Conservation (phyloP, 2,797 vertebrate genomes). For the Malurus splendens region DNA sequence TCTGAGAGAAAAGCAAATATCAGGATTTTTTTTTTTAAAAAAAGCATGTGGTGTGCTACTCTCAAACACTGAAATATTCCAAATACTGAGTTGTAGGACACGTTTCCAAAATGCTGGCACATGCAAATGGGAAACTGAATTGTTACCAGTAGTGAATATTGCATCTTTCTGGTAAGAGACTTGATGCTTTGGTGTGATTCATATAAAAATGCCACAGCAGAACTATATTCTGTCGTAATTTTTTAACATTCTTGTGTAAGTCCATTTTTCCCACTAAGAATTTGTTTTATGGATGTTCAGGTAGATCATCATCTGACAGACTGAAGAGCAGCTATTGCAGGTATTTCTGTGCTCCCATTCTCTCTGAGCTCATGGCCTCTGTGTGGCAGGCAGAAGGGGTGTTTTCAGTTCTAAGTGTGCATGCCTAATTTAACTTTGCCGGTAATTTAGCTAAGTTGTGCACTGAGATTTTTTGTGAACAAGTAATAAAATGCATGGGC, state of each 20-base stretch:
- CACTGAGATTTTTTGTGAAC: slow-evolving; percentile 46
- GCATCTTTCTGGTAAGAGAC: background rate
- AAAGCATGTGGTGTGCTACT: background rate
- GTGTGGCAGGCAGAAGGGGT: background rate
- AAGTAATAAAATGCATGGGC: slow-evolving; percentile 56
- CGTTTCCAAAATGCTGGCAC: background rate
- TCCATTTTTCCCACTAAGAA: background rate
- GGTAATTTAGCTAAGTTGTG: slow-evolving; percentile 52
- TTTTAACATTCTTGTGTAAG: background rate
- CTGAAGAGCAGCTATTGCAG: background rate
- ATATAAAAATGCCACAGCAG: background rate
- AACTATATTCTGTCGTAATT: background rate
- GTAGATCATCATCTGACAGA: background rate
- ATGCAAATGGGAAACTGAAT: background rate
- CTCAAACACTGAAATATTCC: background rate
- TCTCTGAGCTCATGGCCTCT: background rate
- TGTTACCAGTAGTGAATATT: background rate
- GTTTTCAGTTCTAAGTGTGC: slow-evolving; percentile 35
- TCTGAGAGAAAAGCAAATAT: background rate
- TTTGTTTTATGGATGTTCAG: background rate
- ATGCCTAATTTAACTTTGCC: slow-evolving; percentile 51
- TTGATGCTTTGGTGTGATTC: background rate
- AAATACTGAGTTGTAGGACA: background rate
- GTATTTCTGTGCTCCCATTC: background rate
- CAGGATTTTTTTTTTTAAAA: background rate